Percentiles rank a stretch among this genome's conserved stretches.
Evolutionary conservation across 1,140 invertebrate genomes (phyloP).

Genomic region (Propsilocerus akamusi): DNA sequence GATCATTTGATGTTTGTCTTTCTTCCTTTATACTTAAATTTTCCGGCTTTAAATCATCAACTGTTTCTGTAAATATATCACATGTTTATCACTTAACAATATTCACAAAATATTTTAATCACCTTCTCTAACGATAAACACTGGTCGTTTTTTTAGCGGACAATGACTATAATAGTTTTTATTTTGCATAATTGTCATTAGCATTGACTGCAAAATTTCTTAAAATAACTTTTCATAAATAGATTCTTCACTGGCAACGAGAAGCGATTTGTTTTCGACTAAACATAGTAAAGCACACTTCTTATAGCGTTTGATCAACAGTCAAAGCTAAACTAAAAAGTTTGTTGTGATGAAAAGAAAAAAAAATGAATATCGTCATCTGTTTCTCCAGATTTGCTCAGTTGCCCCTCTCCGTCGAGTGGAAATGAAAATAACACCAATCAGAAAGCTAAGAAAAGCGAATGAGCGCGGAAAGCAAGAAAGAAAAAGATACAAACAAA

Average conservation of each 20-base stretch:
- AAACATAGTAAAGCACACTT: no score
- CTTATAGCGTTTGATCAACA: no score
- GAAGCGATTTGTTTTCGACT: no score
- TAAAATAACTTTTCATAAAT: no score
- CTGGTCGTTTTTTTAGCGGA: slow-evolving; percentile 75
- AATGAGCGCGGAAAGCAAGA: not conserved
- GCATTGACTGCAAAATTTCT: no score
- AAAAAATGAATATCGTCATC: no score
- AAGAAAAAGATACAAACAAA: not conserved
- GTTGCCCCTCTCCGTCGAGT: not conserved
- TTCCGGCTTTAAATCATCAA: slow-evolving; percentile 41
- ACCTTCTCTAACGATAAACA: slow-evolving; percentile 38
- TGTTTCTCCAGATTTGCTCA: not conserved
- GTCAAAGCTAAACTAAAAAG: no score
- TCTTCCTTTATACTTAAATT: slow-evolving; percentile 75
- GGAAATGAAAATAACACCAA: no score
- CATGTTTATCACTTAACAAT: not conserved
- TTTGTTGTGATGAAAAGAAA: no score
- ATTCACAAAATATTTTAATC: slow-evolving; percentile 4
- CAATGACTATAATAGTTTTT: slow-evolving; percentile 79
- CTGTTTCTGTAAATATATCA: not conserved
- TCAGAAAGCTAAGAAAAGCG: not conserved
- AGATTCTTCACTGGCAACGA: no score
- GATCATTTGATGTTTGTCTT: no score
- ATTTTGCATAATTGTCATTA: slow-evolving; percentile 43